Percentiles rank a stretch among this genome's conserved stretches.
Evolutionary conservation across 1,140 invertebrate species (phyloP).

Genomic region (Halotydeus destructor): DNA sequence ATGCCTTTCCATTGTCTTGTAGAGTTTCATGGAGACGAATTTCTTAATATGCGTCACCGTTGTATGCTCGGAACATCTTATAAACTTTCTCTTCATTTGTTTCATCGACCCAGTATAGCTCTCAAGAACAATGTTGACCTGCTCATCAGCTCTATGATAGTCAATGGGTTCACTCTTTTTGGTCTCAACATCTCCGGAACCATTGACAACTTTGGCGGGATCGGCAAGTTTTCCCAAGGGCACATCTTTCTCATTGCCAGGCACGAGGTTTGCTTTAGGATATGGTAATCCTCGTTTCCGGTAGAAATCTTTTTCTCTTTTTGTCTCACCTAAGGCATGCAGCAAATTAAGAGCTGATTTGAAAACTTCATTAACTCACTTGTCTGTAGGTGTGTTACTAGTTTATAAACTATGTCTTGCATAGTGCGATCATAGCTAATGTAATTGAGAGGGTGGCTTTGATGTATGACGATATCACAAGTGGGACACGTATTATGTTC

Average conservation of each 20-base stretch:
- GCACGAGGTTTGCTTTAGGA: constrained; percentile 15
- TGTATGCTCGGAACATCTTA: constrained; percentile 81
- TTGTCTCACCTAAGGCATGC: constrained; percentile 17
- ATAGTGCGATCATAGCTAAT: constrained; percentile 93
- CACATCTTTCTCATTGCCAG: constrained; percentile 8
- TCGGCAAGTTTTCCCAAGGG: not conserved
- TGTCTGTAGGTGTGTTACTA: constrained; percentile 74
- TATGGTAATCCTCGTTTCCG: constrained; percentile 18
- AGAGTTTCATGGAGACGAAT: constrained; percentile 85
- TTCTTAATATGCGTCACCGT: constrained; percentile 93
- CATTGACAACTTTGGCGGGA: not conserved
- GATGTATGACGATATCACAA: constrained; percentile 89
- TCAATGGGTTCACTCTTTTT: constrained; percentile 42
- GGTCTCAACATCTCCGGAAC: not conserved
- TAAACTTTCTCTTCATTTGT: constrained; percentile 63
- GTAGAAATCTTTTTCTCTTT: constrained; percentile 19
- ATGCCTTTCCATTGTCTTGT: constrained; percentile 76
- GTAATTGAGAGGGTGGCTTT: constrained; percentile 87
- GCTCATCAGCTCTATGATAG: constrained; percentile 83
- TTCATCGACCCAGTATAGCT: constrained; percentile 47
- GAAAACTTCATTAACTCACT: constrained; percentile 28
- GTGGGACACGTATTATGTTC: constrained; percentile 91
- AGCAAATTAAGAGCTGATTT: not conserved
- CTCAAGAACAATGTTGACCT: constrained; percentile 75
- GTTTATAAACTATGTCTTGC: constrained; percentile 96